phyloP scores from a whole-genome alignment of 1,140 invertebrate species.

The Trypoxylus dichotomus region DNA sequence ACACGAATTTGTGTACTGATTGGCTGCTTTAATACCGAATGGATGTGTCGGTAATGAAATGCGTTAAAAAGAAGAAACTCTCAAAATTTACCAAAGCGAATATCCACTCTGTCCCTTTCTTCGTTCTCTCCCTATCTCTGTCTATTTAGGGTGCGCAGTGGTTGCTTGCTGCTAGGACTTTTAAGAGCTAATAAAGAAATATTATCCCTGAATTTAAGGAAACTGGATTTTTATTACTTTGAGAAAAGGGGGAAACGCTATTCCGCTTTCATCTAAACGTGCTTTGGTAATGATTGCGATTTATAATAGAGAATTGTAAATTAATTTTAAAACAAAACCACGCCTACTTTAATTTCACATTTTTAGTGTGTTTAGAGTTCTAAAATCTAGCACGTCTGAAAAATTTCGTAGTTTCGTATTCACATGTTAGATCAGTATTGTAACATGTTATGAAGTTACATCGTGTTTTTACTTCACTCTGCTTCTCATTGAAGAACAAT shows the following conservation, averaged over 20 bases:
- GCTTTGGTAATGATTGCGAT: slow-evolving; percentile 19
- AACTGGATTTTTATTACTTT: slow-evolving; percentile 26
- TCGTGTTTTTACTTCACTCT: no score
- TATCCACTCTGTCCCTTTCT: neutral
- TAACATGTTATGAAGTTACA: no score
- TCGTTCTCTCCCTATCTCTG: neutral
- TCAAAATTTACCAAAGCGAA: neutral
- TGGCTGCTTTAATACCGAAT: slow-evolving; percentile 44
- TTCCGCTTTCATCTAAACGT: neutral
- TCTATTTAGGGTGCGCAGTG: neutral
- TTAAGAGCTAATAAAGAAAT: slow-evolving; percentile 26
- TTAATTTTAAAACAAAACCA: neutral
- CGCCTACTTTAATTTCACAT: no score
- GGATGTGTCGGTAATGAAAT: slow-evolving; percentile 38
- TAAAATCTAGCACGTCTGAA: no score
- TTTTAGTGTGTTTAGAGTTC: no score
- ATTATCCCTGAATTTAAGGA: slow-evolving; percentile 17
- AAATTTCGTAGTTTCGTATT: no score
- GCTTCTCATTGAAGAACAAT: no score
- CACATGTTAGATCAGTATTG: no score
- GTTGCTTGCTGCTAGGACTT: slow-evolving; percentile 6
- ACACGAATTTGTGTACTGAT: slow-evolving; percentile 39
- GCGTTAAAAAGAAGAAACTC: neutral
- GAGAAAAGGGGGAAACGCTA: neutral
- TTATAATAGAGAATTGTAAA: neutral